Evolutionary conservation across 2,888 invertebrate genomes (phyloP).

Genomic region (Cheilosia impressa): DNA sequence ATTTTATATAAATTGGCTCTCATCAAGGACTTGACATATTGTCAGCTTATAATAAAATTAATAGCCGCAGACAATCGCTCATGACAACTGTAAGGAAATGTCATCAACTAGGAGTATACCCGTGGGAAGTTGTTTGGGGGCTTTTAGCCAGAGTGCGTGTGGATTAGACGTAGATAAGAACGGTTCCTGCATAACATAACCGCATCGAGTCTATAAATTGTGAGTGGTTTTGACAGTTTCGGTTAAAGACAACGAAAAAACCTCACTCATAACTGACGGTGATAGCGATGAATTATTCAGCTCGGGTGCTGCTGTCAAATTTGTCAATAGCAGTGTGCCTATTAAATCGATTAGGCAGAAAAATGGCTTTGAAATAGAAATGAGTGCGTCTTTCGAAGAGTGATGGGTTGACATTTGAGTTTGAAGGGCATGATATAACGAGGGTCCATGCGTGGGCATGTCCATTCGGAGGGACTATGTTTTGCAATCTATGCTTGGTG

Average conservation of each 20-base stretch:
- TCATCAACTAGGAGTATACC: neutral
- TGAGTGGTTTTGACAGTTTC: slow-evolving; percentile 48
- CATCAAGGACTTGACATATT: slow-evolving; percentile 57
- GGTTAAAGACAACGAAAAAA: slow-evolving; percentile 11
- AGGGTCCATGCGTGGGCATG: too few species aligned
- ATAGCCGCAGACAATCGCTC: slow-evolving; percentile 40
- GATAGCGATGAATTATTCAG: slow-evolving; percentile 26
- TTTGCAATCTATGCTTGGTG: too few species aligned
- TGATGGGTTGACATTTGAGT: neutral
- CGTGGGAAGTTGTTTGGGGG: neutral
- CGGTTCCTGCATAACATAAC: neutral
- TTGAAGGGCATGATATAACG: neutral
- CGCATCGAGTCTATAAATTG: slow-evolving; percentile 9
- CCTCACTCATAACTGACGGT: neutral
- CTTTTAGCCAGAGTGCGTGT: neutral
- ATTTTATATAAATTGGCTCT: slow-evolving; percentile 7
- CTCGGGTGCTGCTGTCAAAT: slow-evolving; percentile 2
- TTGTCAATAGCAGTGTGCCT: neutral
- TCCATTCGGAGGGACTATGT: too few species aligned
- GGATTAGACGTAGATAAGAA: slow-evolving; percentile 4
- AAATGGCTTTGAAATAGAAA: neutral
- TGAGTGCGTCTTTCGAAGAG: neutral
- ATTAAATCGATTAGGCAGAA: neutral
- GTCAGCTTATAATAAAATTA: slow-evolving; percentile 54
- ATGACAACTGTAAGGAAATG: slow-evolving; percentile 32